Base-by-base conservation (phyloP, 2,113 vertebrate species). In the Lonchura striata region DNA sequence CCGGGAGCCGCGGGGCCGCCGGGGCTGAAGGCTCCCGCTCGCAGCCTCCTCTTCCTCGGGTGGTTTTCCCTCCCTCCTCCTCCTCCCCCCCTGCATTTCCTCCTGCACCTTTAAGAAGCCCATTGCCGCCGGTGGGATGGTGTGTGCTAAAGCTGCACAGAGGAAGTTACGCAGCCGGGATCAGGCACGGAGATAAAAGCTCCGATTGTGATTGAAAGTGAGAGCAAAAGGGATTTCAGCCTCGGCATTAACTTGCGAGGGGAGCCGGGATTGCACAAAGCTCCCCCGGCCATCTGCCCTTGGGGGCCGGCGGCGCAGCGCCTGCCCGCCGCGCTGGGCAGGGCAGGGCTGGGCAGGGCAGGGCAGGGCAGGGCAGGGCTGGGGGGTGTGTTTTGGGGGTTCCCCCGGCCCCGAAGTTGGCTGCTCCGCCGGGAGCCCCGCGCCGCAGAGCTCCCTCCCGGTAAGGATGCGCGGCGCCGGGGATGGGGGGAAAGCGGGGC, bases 201-300 rank as follows among this genome's bases (percentile, higher is more conserved):
- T 98, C 97, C 97, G 98, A 98, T 98, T 98, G 98, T 98, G 98
- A 98, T 98, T 98, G 98, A 98, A 98, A 99, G 98, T 98, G 98
- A 98, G 97, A 98, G 98, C 98, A 97, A 98, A 97, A 97, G 81
- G 99, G 99, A 98, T 98, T 98, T 98, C 82, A 98, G 98, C 98
- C 97, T 95, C 96, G 95, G 98, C 97, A 97, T 98, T 99, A 99
- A 99, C 98, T 97, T 98, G 98, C 69, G 74, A 92, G 97, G 94
- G 94, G 86, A 96, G 97, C 92, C 94, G 74, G 94, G 93, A 92
- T 98, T 97, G 97, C 97, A 97, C 97, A 97, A 98, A 98, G 98
- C 98, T 98, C 28, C 96, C 97, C 71, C 97, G 92, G 97, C 98
- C 98, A 98, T 98, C 98, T 98, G 99, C 98, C 98, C 98, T 98